Base-by-base conservation (phyloP, 2,888 invertebrate genomes). In the Apeira syringaria region DNA sequence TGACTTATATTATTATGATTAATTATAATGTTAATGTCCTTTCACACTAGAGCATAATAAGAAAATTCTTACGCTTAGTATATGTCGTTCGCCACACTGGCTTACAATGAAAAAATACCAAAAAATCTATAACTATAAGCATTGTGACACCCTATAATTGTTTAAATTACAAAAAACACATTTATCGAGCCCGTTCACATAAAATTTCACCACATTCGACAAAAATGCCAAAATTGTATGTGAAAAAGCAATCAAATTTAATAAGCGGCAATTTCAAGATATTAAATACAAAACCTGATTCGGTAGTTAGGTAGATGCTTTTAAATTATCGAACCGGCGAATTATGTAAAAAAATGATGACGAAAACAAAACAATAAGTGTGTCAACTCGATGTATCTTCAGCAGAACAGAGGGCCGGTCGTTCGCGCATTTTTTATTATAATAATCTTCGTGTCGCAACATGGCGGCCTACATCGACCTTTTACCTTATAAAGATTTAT, bases 391-490 rank as follows among this genome's bases (percentile, higher is more conserved):
- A 64, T 56, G 56, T 55, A 61, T 66, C 62, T 59, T 64, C 63
- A 42, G 59, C 59, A 58, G 52, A 55, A 56, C 59, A 64, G 61
- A n/a, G 61, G 64, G 63, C 61, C 61, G 66, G 65, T 68, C 67
- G 59, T 68, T 74, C 69, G 64, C 75, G 72, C 69, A 75, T 68
- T 74, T 74, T 73, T 76, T 71, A 68, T 67, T 5, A 35, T 39
- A 36, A 28, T 62, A 61, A 61, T 68, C 61, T 61, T 56, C 50
- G 61, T 81, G 78, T 67, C 46, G 49, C 44, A 56, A 56, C 30
- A 22, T 11, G 33, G 38, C 29, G 34, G 41, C 20, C 5, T 20
- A 7, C 20, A 59, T 49, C 69, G 71, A 73, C 69, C 72, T 71
- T 64, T 65, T 68, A 52, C 74, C 74, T 50, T 52, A 48, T 52